phyloP scores from a whole-genome alignment of 2,113 vertebrate species.

The Scatophagus argus region DNA sequence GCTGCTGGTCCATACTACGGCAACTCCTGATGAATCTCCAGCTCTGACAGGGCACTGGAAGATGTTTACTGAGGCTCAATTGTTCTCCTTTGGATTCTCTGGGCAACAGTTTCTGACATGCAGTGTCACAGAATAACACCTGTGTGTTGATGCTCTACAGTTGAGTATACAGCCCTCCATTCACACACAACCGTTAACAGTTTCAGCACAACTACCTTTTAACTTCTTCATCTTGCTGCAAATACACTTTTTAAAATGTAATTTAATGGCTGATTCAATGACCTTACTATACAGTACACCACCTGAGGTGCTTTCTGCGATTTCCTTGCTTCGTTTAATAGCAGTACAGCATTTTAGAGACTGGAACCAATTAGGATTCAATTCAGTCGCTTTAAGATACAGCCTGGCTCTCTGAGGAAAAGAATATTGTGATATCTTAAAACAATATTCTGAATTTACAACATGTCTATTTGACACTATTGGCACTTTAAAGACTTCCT shows the following conservation, averaged over 20 bases:
- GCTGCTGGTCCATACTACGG: neutral
- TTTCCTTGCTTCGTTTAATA: neutral
- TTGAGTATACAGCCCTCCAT: no score
- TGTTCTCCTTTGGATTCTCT: neutral
- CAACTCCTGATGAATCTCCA: neutral
- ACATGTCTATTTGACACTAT: neutral
- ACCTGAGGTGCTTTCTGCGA: neutral
- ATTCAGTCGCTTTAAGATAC: neutral
- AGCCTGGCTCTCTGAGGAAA: neutral
- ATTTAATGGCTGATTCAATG: neutral
- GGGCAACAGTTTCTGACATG: neutral
- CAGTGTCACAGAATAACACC: neutral
- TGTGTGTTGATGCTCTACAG: neutral
- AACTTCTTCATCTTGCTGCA: neutral
- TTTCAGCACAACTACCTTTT: neutral
- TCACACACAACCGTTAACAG: neutral
- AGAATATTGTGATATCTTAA: neutral
- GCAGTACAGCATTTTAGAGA: conserved; percentile 4
- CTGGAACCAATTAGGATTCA: conserved; percentile 22
- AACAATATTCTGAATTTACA: neutral
- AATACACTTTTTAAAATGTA: neutral
- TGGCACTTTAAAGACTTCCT: conserved; percentile 12
- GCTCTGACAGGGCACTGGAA: neutral
- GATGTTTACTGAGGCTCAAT: neutral
- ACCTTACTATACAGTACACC: neutral